Percentiles rank a stretch among this genome's conserved stretches.
Conservation (phyloP, 1,140 invertebrate species). For the Pseudachorutes palmiensis region DNA sequence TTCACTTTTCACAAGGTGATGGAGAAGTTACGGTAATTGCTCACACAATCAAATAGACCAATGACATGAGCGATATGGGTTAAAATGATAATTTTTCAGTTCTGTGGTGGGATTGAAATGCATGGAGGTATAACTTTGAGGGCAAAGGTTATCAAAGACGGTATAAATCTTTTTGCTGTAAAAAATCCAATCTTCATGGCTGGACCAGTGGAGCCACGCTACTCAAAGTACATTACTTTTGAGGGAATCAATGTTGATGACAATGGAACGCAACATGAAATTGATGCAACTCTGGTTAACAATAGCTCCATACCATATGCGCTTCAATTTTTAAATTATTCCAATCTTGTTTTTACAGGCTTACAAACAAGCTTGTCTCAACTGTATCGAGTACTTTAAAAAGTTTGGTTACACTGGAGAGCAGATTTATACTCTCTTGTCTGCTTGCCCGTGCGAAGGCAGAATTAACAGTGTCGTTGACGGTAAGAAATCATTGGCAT, state of each 20-base stretch:
- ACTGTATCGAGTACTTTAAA: constrained; percentile 29
- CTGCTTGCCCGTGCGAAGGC: constrained; percentile 23
- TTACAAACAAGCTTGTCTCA: constrained; percentile 22
- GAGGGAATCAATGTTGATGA: constrained; percentile 28
- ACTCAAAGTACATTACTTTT: constrained; percentile 25
- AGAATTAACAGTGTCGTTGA: constrained; percentile 25
- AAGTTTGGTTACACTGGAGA: constrained; percentile 29
- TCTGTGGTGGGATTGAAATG: constrained; percentile 34
- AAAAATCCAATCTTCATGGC: constrained; percentile 32
- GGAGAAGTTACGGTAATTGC: constrained; percentile 29
- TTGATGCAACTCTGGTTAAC: constrained; percentile 17
- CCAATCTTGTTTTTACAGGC: neutral
- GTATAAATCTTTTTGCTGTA: constrained; percentile 12
- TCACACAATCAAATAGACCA: too few species aligned
- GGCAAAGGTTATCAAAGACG: constrained; percentile 22
- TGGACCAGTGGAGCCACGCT: constrained; percentile 29
- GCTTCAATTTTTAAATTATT: too few species aligned
- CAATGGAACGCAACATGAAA: constrained; percentile 18
- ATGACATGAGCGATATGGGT: too few species aligned
- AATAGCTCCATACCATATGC: too few species aligned
- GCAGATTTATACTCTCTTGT: constrained; percentile 26
- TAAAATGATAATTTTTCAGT: too few species aligned
- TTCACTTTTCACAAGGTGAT: constrained; percentile 33
- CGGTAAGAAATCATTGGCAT: neutral
- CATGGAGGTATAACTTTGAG: constrained; percentile 23